These are phyloP conservation scores for Acleris holmiana DNA, from an alignment of 2,888 invertebrate genomes.

Conservation along the genomic window DNA sequence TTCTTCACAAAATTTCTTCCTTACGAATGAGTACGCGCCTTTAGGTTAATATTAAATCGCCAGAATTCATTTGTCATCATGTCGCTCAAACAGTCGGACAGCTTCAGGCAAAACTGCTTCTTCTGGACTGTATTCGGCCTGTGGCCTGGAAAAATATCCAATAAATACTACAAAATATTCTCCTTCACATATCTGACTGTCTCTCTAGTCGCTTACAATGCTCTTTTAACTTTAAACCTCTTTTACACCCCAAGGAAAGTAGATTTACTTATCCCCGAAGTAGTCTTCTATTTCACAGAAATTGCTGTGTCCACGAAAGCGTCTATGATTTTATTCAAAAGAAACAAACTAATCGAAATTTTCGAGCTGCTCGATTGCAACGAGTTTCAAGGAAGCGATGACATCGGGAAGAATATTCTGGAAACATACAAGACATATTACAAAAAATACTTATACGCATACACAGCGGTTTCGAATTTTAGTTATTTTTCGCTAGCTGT, in stretches of 20 bases:
- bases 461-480: conserved; percentile 49
- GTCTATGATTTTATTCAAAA: conserved; percentile 57
- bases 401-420: conserved; percentile 50
- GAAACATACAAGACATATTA: conserved; percentile 49
- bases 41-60: neutral
- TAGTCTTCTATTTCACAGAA: conserved; percentile 53
- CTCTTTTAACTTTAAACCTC: conserved; percentile 62
- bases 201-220: conserved; percentile 55
- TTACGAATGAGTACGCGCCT: neutral
- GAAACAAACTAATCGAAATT: conserved; percentile 53
- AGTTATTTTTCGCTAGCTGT: conserved; percentile 53
- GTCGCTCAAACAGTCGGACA: conserved; percentile 49
- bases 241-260: conserved; percentile 61
- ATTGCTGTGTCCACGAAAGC: conserved; percentile 53
- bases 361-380: conserved; percentile 62
- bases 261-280: conserved; percentile 63
- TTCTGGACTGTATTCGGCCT: conserved; percentile 62
- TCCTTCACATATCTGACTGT: conserved; percentile 53
- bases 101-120: conserved; percentile 57
- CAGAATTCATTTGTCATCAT: conserved; percentile 20
- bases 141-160: conserved; percentile 55
- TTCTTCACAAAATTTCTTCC: neutral
- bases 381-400: conserved; percentile 55
- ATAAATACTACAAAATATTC: conserved; percentile 60
- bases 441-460: conserved; percentile 51